A percentile compares a stretch with the other conserved stretches of the same genome.
Evolutionary conservation across 2,797 vertebrate species (phyloP).

Genomic region (Notamacropus eugenii): DNA sequence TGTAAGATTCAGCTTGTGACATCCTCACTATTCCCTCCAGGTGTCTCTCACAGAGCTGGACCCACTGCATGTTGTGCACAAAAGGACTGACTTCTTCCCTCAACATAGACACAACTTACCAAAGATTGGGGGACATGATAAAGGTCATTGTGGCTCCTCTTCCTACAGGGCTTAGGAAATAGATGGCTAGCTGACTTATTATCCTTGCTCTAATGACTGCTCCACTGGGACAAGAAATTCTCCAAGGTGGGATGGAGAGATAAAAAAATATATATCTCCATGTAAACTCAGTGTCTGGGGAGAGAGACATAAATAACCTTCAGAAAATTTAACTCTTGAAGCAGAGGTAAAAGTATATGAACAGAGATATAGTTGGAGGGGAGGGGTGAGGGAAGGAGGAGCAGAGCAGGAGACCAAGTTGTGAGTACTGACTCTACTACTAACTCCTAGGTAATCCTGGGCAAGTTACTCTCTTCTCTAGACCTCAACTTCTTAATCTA

Average conservation of each 20-base stretch:
- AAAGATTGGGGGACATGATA: neutral
- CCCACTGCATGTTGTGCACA: neutral
- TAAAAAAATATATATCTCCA: neutral
- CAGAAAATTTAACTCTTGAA: neutral
- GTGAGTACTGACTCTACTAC: neutral
- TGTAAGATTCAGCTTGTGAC: neutral
- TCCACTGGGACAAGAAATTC: neutral
- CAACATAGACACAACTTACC: neutral
- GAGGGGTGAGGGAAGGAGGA: neutral
- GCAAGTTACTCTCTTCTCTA: neutral
- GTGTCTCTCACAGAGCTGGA: neutral
- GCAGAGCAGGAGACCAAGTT: neutral
- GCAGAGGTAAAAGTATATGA: neutral
- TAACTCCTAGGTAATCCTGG: neutral
- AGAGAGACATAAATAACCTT: neutral
- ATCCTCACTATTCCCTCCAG: neutral
- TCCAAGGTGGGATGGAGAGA: neutral
- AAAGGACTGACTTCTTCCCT: neutral
- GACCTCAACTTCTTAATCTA: neutral
- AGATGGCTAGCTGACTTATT: neutral
- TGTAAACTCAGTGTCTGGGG: neutral
- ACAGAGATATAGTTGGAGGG: neutral
- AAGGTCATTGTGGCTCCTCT: neutral
- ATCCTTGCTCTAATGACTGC: neutral
- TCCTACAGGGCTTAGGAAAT: neutral